A percentile compares a stretch with the other conserved stretches of the same genome.
Conservation (phyloP, 2,797 vertebrate genomes). For the Hapalemur alaotrensis region DNA sequence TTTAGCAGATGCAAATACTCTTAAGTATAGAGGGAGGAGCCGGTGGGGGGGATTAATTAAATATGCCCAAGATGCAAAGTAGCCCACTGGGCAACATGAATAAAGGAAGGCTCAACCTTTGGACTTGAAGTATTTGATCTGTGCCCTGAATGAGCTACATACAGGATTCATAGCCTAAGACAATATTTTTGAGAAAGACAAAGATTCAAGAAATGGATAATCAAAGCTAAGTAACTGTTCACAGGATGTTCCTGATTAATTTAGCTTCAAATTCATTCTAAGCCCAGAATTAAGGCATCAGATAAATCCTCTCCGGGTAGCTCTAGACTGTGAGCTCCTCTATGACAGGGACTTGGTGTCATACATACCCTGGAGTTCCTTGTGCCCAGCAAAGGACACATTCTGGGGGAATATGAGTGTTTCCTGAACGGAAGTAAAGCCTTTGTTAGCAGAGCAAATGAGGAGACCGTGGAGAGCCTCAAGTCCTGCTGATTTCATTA, state of each 20-base stretch:
- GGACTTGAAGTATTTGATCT: background rate
- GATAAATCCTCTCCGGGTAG: background rate
- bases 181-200: conserved; percentile 10
- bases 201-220: conserved; percentile 18
- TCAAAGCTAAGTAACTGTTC: conserved; percentile 3
- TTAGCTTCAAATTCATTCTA: conserved; percentile 29
- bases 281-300: background rate
- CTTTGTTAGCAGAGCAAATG: conserved; percentile 65
- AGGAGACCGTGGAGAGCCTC: conserved; percentile 25
- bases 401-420: background rate
- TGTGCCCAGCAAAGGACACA: background rate
- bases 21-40: background rate
- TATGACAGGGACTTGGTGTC: background rate
- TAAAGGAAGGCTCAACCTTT: background rate
- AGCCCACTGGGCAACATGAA: background rate
- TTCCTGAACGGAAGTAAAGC: conserved; percentile 28
- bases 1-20: conserved; percentile 4
- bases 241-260: background rate
- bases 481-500: conserved; percentile 58
- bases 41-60: background rate
- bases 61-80: background rate
- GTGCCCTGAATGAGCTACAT: background rate
- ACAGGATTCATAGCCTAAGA: background rate
- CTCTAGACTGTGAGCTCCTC: background rate
- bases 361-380: background rate